phyloP scores from a whole-genome alignment of 2,797 vertebrate genomes.

The Channa striata region DNA sequence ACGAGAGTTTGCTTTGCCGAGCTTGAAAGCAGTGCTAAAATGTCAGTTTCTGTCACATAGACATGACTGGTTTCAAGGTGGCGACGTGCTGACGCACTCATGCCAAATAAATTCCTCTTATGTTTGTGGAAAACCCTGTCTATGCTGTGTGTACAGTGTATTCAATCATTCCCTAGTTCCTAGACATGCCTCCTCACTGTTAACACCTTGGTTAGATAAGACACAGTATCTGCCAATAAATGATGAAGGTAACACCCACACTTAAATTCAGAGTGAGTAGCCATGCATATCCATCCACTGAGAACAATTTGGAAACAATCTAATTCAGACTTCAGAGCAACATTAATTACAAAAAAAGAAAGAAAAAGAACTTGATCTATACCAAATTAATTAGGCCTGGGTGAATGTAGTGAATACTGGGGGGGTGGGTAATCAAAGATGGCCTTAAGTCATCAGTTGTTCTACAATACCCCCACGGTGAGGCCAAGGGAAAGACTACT shows the following conservation, averaged over 20 bases:
- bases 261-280: slow-evolving; percentile 42
- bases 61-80: slow-evolving; percentile 44
- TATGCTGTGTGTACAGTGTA: slow-evolving; percentile 16
- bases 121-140: slow-evolving; percentile 29
- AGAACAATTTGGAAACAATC: slow-evolving; percentile 45
- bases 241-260: slow-evolving; percentile 48
- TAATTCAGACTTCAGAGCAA: slow-evolving; percentile 51
- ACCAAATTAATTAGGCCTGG: slow-evolving; percentile 71
- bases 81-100: slow-evolving; percentile 35
- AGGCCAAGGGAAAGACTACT: slow-evolving; percentile 50
- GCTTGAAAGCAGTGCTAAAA: slow-evolving; percentile 53
- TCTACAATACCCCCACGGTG: slow-evolving; percentile 51
- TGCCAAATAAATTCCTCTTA: slow-evolving; percentile 45
- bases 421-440: slow-evolving; percentile 69
- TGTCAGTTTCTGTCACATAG: slow-evolving; percentile 51
- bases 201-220: slow-evolving; percentile 41
- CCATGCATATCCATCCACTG: slow-evolving; percentile 30
- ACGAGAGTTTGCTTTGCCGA: slow-evolving; percentile 43
- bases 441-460: slow-evolving; percentile 69
- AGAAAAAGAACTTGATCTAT: slow-evolving; percentile 59
- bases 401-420: slow-evolving; percentile 54
- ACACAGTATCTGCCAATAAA: slow-evolving; percentile 52
- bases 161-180: slow-evolving; percentile 38
- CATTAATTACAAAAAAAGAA: slow-evolving; percentile 48
- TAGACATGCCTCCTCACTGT: neutral